Base-by-base conservation (phyloP, 2,797 vertebrate species). In the Lagodon rhomboides region DNA sequence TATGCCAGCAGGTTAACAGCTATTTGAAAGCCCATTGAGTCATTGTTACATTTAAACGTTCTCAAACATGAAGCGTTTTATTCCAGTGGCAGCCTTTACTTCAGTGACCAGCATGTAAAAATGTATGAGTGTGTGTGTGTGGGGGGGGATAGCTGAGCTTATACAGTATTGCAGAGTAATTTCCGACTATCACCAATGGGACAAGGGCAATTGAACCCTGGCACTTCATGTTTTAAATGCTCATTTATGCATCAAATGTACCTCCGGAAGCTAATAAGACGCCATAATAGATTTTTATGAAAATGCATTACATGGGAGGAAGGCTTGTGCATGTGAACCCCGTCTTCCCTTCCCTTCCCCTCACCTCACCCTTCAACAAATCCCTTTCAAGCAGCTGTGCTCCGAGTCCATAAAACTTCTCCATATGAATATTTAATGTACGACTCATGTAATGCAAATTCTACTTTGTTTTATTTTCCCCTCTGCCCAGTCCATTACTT, bases 391-490 rank as follows among this genome's bases (percentile, higher is more conserved):
- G 83, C 78, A 71, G 82, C 77, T 75, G 50, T 25, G 59, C 84
- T 63, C 44, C 49, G 81, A 84, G 70, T 89, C 84, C 85, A 93
- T 93, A 91, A 93, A 93, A 87, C 82, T 80, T 72, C 58, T 80
- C 68, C 60, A 61, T 79, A 90, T 93, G 85, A 93, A 92, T 93
- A 90, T 92, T 93, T 92, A 93, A 93, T 90, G 75, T 65, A 41
- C 54, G 68, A 83, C 80, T 93, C 89, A 86, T 93, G 90, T 90
- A 90, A 93, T 93, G 88, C 88, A 93, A 90, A 92, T 92, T 86
- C 80, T 58, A 68, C 80, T 92, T 85, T 88, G 84, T 92, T 92
- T 91, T 91, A 93, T 94, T 94, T 87, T 89, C 70, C 80, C 80
- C 66, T 68, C 50, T 85, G 69, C 69, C 56, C 73, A 50, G 77